Base-by-base conservation (phyloP, 2,113 vertebrate species). In the Herpetotheres cachinnans region DNA sequence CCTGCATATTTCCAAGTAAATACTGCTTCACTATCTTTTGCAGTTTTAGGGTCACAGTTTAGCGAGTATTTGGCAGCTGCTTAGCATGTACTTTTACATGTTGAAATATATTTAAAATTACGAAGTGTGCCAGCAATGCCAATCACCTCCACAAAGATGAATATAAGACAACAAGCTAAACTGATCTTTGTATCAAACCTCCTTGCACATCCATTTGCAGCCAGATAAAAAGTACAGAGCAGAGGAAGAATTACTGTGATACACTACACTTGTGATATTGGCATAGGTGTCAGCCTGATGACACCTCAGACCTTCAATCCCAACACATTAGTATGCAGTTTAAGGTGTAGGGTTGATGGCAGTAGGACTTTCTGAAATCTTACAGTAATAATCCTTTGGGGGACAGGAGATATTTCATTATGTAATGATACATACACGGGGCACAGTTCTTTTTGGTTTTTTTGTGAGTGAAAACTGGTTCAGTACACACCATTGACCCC, bases 371-470 rank as follows among this genome's bases (percentile, higher is more conserved):
- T 88, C 26, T 1, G 0, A 25, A 81, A 67, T 85, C 44, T 36
- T 25, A 34, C 22, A 79, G 9, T 2, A 42, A 6, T 16, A 67
- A 36, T 61, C 14, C 8, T 93, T 55, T 83, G 50, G 4, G 4
- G 9, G 5, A 10, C 21, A 52, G 46, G 36, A 80, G 10, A 38
- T 36, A 21, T 32, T 89, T n/a, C 24, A 21, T 7, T 54, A 4
- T 6, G 7, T 29, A 61, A 8, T 4, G 1, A 44, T 9, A 36
- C 2, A 49, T 12, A 24, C 5, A 44, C 5, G 7, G 1, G 10
- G 8, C 1, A 42, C 11, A n/a, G n/a, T 46, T 14, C 7, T 14
- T 61, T 21, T 13, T 42, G 4, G 7, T 10, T 22, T 26, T 47
- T 59, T 47, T 26, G 14, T n/a, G 22, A 65, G 32, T 32, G n/a